Conservation (phyloP, 2,888 invertebrate genomes). For the Drosophila robusta region DNA sequence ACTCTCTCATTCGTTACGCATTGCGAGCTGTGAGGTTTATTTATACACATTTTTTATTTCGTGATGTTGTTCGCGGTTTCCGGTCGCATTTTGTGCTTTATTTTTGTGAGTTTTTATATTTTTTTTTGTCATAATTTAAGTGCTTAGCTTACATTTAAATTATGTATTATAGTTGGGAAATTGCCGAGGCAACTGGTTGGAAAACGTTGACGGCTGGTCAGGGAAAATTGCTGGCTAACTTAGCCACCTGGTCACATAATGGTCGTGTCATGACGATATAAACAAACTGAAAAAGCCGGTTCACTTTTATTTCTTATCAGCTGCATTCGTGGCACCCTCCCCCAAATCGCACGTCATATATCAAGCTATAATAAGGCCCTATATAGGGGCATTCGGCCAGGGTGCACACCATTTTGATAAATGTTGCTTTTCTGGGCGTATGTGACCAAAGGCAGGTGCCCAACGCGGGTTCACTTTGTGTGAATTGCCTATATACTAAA, state of each 20-base stretch:
- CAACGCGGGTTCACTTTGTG: constrained; percentile 3
- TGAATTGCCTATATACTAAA: constrained; percentile 6
- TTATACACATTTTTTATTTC: background rate
- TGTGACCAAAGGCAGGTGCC: constrained; percentile 67
- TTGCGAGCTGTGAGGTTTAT: constrained; percentile 41
- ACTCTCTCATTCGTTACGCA: constrained; percentile 67
- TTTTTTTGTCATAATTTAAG: constrained; percentile 53
- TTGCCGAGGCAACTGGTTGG: constrained; percentile 44
- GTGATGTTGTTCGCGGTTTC: constrained; percentile 57
- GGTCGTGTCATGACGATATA: background rate
- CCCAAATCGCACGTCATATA: constrained; percentile 49
- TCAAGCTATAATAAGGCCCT: constrained; percentile 43
- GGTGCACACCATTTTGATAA: constrained; percentile 30
- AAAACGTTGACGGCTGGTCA: constrained; percentile 32
- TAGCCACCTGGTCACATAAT: constrained; percentile 21
- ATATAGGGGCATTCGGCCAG: constrained; percentile 34
- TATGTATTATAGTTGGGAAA: constrained; percentile 40
- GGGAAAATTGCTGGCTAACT: constrained; percentile 7
- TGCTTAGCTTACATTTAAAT: constrained; percentile 57
- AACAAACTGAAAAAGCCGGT: constrained; percentile 5
- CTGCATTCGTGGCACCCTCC: constrained; percentile 41
- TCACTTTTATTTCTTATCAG: constrained; percentile 33
- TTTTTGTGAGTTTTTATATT: constrained; percentile 11
- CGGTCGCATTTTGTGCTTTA: constrained; percentile 60
- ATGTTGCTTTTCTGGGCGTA: constrained; percentile 34